These are phyloP conservation scores for Mixornis gularis DNA, from an alignment of 2,113 vertebrate species.

Conservation along the genomic window DNA sequence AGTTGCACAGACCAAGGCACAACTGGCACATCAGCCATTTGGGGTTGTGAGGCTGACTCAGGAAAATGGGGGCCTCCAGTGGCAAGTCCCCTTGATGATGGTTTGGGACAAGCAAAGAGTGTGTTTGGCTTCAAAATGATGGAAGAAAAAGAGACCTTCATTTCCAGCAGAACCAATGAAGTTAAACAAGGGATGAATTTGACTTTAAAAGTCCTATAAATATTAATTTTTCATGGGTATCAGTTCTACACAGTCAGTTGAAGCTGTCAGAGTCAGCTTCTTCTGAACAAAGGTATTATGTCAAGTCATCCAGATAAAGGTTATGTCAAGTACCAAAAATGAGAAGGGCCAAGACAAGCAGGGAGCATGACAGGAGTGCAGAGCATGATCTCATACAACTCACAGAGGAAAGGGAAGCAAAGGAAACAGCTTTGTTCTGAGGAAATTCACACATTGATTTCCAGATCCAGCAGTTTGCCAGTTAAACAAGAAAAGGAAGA, in stretches of 20 bases:
- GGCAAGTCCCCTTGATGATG: background rate
- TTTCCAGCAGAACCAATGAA: background rate
- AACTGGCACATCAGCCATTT: fast-evolving
- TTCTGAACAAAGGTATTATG: background rate
- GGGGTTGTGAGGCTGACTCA: background rate
- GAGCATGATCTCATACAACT: background rate
- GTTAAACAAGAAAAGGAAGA: background rate
- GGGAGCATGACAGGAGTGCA: background rate
- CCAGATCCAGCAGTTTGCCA: background rate
- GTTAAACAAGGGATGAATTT: background rate
- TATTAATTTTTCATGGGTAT: background rate
- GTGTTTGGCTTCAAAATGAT: background rate
- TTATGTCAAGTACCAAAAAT: background rate
- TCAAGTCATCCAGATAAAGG: background rate
- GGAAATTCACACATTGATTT: background rate
- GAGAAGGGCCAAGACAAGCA: background rate
- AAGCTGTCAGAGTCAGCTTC: background rate
- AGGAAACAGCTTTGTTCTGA: background rate
- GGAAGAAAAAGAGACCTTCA: background rate
- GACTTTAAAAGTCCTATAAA: background rate
- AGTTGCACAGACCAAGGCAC: background rate
- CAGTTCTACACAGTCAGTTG: background rate
- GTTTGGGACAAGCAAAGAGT: background rate
- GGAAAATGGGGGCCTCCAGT: background rate
- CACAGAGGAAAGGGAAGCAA: background rate